Evolutionary conservation across 2,888 invertebrate genomes (phyloP), one percentile per base, ranked within the genome.

Genomic region (Ormyrus rosae): DNA sequence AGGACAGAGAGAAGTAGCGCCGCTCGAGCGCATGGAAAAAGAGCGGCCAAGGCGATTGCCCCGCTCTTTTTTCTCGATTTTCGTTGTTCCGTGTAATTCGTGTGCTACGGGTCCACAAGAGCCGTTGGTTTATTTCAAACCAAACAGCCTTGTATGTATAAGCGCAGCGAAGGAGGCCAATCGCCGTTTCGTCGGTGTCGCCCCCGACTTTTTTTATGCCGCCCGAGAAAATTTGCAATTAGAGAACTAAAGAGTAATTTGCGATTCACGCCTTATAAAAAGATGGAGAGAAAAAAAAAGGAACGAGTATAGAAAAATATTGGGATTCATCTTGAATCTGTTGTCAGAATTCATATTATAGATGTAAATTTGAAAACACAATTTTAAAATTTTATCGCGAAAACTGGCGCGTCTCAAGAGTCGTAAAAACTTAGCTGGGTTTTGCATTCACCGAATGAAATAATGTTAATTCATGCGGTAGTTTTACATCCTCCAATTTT

Each of bases 351-450:
- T n/a, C 53, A 46, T 34, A 34, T 34, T 50, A 34, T 34, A 19
- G 48, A 76, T 69, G 48, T 76, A 69, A 55, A 69, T 56, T 61
- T 55, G 51, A 74, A 56, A 74, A 48, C n/a, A 19, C 48, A 58
- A 65, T 50, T 74, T 65, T 50, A 48, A 74, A 65, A 65, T 58
- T 65, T 74, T 56, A 65, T 46, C 50, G 8, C 48, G 53, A 63
- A 34, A 34, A 34, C 34, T 4, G 34, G 4, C 34, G 34, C 34
- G 34, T 4, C 34, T 34, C 34, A 34, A 34, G 34, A 34, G 34
- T 34, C 34, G 34, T 34, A 34, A 34, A 34, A 34, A 34, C 34
- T 34, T 34, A 34, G 34, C 34, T 34, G 34, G 2, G 34, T 34
- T 34, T 34, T 34, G 34, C 34, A 34, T 34, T 34, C 34, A 4